A percentile compares a stretch with the other conserved stretches of the same genome.
These are phyloP conservation scores for Fulmarus glacialis DNA, from an alignment of 2,113 vertebrate genomes.

Conservation along the genomic window DNA sequence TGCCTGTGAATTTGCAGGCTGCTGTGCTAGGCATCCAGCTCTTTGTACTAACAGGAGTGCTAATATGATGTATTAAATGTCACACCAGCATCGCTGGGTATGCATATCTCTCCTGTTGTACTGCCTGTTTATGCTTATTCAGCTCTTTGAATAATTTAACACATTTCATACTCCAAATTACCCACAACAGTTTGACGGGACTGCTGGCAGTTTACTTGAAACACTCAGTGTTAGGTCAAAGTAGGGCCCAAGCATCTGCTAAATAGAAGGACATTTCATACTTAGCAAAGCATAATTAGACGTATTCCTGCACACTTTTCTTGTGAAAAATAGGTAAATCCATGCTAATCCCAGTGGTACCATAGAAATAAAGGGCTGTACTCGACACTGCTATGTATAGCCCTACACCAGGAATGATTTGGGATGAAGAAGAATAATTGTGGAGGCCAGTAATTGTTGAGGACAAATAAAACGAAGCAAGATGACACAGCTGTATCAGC, in stretches of 20 bases:
- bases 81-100: conserved; percentile 82
- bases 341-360: neutral
- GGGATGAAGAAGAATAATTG: neutral
- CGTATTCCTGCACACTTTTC: conserved; percentile 41
- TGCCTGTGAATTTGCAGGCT: conserved; percentile 10
- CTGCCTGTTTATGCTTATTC: conserved; percentile 92
- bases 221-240: conserved; percentile 82
- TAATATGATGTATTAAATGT: conserved; percentile 93
- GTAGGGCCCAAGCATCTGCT: conserved; percentile 79
- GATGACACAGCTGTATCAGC: neutral
- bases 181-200: conserved; percentile 86
- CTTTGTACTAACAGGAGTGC: conserved; percentile 81
- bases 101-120: conserved; percentile 78
- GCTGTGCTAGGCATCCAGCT: conserved; percentile 65
- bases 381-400: neutral
- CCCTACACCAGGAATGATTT: neutral
- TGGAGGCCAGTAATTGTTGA: neutral
- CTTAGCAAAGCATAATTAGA: conserved; percentile 79
- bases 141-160: conserved; percentile 92
- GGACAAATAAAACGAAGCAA: neutral
- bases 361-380: neutral
- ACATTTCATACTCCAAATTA: conserved; percentile 92
- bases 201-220: conserved; percentile 83
- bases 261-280: conserved; percentile 78
- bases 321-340: conserved; percentile 34